Base-by-base conservation (phyloP, 2,797 vertebrate genomes). In the Scolopax bukidnonensis region DNA sequence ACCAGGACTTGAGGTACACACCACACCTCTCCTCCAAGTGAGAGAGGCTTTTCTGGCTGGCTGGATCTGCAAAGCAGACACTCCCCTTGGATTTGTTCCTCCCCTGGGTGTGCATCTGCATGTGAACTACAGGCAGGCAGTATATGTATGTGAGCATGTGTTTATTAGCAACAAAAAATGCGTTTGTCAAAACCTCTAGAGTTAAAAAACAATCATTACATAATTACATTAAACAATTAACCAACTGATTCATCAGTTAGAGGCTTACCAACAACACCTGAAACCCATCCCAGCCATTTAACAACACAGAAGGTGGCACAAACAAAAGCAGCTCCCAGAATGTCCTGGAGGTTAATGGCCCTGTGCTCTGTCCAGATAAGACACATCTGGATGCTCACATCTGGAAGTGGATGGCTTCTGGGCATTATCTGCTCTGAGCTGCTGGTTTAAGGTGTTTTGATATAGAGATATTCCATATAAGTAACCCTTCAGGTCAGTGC, bases 171-270 rank as follows among this genome's bases (percentile, higher is more conserved):
- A 43, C 45, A 56, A 71, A 84, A 95, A 95, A 74, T 30, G 80
- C 74, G 64, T 87, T 95, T 89, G 85, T 93, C 89, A 95, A 96
- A 95, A 95, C 90, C 82, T 93, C 69, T 63, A 33, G 91, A 76
- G 91, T 94, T 88, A 93, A 96, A 96, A 91, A 96, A 94, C 95
- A 96, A 90, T 92, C 85, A 87, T 97, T 96, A 96, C 27, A 0
- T 96, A 96, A 97, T 95, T 89, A 88, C 59, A 71, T 48, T 45
- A 51, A 93, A 92, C 84, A 90, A 96, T 96, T 96, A 95, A 78
- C 64, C 27, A 83, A 78, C 95, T 96, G 96, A 96, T 95, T 96
- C 96, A 97, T 94, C 83, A 82, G 84, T 47, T 57, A 77, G 69
- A 96, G 86, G 56, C 92, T 90, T 84, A 74, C 71, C 71, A 91